Evolutionary conservation across 2,888 invertebrate species (phyloP).

Genomic region (Ormyrus rosae): DNA sequence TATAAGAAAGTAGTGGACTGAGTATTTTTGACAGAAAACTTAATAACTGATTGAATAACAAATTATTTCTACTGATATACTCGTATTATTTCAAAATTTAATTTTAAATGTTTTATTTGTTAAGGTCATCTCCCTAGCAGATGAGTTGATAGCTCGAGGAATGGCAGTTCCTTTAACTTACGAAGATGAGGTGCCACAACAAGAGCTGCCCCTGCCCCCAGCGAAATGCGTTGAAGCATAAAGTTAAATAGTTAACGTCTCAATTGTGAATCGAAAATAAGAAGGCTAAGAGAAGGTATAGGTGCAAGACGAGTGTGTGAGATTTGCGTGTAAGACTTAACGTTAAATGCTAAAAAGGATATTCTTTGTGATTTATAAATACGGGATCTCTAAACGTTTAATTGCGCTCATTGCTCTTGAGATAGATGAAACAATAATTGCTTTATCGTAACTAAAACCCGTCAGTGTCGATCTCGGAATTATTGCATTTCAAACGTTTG

Average conservation of each 20-base stretch:
- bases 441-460: constrained; percentile 38
- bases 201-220: constrained; percentile 21
- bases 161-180: constrained; percentile 84
- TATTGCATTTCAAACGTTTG: constrained; percentile 43
- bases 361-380: constrained; percentile 52
- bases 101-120: constrained; percentile 67
- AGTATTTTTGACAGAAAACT: constrained; percentile 36
- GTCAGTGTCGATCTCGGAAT: constrained; percentile 38
- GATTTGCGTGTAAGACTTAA: constrained; percentile 41
- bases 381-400: constrained; percentile 31
- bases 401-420: constrained; percentile 33
- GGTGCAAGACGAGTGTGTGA: constrained; percentile 43
- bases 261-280: constrained; percentile 36
- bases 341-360: constrained; percentile 45
- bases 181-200: constrained; percentile 59
- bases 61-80: background rate
- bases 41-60: constrained; percentile 33
- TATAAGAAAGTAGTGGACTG: constrained; percentile 55
- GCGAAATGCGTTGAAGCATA: constrained; percentile 55
- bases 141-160: constrained; percentile 90
- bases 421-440: constrained; percentile 39
- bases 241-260: constrained; percentile 43
- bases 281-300: constrained; percentile 18
- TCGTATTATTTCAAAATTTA: background rate
- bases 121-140: constrained; percentile 90